phyloP scores from a whole-genome alignment of 2,888 invertebrate species.

The Patella pellucida region DNA sequence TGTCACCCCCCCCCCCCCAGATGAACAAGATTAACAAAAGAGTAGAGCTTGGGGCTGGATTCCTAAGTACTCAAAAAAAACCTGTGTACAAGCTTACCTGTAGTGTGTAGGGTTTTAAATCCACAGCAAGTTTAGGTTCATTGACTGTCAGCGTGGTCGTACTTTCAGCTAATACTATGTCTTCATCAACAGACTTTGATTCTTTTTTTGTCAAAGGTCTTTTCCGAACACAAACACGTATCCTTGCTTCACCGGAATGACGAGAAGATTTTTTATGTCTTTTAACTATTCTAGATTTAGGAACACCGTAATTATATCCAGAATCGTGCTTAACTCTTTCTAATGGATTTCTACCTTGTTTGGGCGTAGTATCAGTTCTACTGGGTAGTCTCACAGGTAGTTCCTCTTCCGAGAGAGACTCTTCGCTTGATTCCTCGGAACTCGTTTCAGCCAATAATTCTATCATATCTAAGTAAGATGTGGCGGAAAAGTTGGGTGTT shows the following conservation, averaged over 20 bases:
- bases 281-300: constrained; percentile 34
- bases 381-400: constrained; percentile 46
- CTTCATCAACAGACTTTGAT: constrained; percentile 55
- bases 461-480: constrained; percentile 38
- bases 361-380: constrained; percentile 38
- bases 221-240: constrained; percentile 68
- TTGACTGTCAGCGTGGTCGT: constrained; percentile 59
- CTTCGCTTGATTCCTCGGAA: constrained; percentile 37
- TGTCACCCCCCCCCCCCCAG: too few relatives aligned
- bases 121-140: constrained; percentile 66
- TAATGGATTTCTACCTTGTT: constrained; percentile 38
- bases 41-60: too few relatives aligned
- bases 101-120: constrained; percentile 65
- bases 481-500: constrained; percentile 39
- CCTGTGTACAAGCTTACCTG: constrained; percentile 50
- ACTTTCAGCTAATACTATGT: constrained; percentile 57
- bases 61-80: too few relatives aligned
- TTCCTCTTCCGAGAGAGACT: constrained; percentile 46
- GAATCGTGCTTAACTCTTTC: constrained; percentile 53
- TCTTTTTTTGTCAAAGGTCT: constrained; percentile 63
- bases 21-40: too few relatives aligned
- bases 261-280: constrained; percentile 16
- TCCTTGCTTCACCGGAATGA: constrained; percentile 48
- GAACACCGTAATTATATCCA: constrained; percentile 70
- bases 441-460: constrained; percentile 31